Evolutionary conservation across 2,888 invertebrate species (phyloP).

Genomic region (Rhogogaster chlorosoma): DNA sequence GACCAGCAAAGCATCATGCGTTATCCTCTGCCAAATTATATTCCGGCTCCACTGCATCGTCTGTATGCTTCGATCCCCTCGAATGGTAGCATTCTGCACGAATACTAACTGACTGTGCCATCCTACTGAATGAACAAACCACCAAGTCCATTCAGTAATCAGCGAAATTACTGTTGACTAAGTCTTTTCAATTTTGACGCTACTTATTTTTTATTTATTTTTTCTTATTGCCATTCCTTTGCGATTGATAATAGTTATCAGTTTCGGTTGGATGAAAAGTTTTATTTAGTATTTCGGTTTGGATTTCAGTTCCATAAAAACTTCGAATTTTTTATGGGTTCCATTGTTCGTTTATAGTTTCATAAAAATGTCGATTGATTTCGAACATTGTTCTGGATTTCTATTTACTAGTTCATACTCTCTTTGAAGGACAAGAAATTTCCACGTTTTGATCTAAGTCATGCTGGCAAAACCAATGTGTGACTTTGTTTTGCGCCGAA

Average conservation of each 20-base stretch:
- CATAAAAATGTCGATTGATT: background rate
- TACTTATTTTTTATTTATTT: background rate
- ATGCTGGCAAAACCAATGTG: background rate
- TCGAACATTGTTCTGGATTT: background rate
- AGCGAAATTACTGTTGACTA: background rate
- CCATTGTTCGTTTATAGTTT: background rate
- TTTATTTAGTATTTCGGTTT: background rate
- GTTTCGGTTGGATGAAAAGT: background rate
- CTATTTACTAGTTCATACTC: background rate
- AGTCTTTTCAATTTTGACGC: background rate
- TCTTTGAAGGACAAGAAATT: background rate
- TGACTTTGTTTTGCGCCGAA: background rate
- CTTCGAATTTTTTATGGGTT: background rate
- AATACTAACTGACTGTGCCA: background rate
- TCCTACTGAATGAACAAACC: background rate
- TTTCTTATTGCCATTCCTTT: background rate
- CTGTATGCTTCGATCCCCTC: background rate
- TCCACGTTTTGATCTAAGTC: background rate
- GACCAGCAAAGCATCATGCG: background rate
- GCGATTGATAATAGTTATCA: background rate
- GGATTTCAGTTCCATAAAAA: background rate
- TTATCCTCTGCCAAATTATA: conserved; percentile 14
- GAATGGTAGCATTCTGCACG: background rate
- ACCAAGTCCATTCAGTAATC: conserved; percentile 1
- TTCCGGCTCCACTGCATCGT: background rate